Percentiles rank a stretch among this genome's conserved stretches.
phyloP scores from a whole-genome alignment of 2,888 invertebrate genomes.

The Sphecodes monilicornis region DNA sequence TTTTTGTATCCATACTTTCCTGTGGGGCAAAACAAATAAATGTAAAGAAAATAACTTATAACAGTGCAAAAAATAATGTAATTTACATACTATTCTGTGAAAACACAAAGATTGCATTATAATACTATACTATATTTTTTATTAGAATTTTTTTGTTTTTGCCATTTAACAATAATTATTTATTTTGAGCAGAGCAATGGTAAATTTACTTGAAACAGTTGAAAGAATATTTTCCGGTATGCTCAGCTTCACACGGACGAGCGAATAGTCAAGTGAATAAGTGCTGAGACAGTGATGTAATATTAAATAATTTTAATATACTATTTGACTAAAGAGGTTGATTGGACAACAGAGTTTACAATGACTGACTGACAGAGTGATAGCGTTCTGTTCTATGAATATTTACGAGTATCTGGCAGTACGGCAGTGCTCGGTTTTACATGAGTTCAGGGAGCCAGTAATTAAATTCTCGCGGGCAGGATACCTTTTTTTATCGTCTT shows the following conservation, averaged over 20 bases:
- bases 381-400: not conserved
- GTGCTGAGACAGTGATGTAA: not conserved
- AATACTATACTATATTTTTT: too few species aligned
- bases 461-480: too few species aligned
- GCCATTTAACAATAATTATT: not conserved
- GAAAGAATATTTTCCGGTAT: not conserved
- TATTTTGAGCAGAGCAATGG: not conserved
- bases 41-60: not conserved
- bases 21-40: not conserved
- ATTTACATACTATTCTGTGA: not conserved
- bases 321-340: not conserved
- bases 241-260: not conserved
- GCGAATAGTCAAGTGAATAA: not conserved
- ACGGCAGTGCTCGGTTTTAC: not conserved
- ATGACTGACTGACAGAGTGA: too few species aligned
- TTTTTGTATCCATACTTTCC: not conserved
- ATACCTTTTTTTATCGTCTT: too few species aligned
- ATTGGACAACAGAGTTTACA: not conserved
- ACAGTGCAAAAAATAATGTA: not conserved
- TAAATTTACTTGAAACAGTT: not conserved
- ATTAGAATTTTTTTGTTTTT: not conserved
- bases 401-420: not conserved
- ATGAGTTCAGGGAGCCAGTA: not conserved
- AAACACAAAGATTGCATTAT: too few species aligned
- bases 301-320: not conserved